Evolutionary conservation across 2,797 vertebrate species (phyloP).

Genomic region (Gymnoscopelus microlampas): DNA sequence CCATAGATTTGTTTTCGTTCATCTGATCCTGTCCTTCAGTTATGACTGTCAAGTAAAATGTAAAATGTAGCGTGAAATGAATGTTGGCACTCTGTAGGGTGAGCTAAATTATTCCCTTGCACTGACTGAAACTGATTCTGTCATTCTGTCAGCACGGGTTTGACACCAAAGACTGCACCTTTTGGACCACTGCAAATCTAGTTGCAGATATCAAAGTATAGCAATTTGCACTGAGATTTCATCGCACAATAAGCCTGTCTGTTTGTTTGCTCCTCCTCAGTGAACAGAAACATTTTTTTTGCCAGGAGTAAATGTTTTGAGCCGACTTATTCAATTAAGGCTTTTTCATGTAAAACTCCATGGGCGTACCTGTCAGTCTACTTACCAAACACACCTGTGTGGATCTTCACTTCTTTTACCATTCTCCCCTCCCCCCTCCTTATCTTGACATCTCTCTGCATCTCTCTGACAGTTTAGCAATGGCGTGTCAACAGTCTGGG

Average conservation of each 20-base stretch:
- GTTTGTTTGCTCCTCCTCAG: slow-evolving; percentile 20
- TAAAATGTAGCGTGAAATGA: slow-evolving; percentile 23
- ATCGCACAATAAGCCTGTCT: slow-evolving; percentile 3
- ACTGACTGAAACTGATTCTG: slow-evolving; percentile 31
- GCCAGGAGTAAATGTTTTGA: slow-evolving; percentile 18
- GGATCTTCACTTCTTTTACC: too few species aligned
- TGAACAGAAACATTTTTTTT: slow-evolving; percentile 10
- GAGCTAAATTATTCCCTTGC: slow-evolving; percentile 42
- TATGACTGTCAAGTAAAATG: slow-evolving; percentile 12
- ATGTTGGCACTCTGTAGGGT: slow-evolving; percentile 32
- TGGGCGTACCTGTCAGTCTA: not conserved
- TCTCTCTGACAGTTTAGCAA: slow-evolving; percentile 44
- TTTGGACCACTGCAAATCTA: slow-evolving; percentile 25
- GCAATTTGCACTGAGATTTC: slow-evolving; percentile 9
- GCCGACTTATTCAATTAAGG: not conserved
- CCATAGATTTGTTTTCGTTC: slow-evolving; percentile 1
- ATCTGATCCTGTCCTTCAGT: slow-evolving; percentile 22
- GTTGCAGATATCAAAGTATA: slow-evolving; percentile 19
- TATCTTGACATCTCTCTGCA: not conserved
- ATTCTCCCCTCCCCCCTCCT: not conserved
- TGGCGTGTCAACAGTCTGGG: not conserved
- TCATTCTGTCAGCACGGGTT: slow-evolving; percentile 45
- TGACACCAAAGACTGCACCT: slow-evolving; percentile 41
- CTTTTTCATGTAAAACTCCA: not conserved
- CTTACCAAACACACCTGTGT: too few species aligned